Percentiles rank a stretch among this genome's conserved stretches.
phyloP scores from a whole-genome alignment of 2,113 vertebrate species.

The Apus apus region DNA sequence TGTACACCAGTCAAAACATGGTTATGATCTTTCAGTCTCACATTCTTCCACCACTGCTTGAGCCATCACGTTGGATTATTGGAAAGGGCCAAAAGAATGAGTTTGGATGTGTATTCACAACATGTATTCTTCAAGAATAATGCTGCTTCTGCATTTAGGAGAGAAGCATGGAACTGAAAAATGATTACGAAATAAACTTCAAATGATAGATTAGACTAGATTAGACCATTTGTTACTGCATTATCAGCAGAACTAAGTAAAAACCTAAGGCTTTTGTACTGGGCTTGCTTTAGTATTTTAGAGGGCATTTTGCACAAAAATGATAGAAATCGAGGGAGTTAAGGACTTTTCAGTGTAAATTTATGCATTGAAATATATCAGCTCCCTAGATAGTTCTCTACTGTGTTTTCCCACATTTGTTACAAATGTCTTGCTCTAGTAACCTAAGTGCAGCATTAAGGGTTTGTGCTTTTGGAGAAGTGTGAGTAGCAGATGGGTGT shows the following conservation, averaged over 20 bases:
- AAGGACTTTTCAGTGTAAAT: background rate
- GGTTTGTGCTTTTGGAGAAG: background rate
- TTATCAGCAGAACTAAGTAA: background rate
- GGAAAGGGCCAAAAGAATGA: background rate
- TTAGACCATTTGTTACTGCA: background rate
- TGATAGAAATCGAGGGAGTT: background rate
- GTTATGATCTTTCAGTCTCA: background rate
- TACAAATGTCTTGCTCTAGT: background rate
- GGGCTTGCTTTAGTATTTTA: background rate
- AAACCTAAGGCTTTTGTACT: background rate
- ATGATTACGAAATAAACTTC: background rate
- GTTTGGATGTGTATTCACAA: slow-evolving; percentile 19
- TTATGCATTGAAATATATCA: background rate
- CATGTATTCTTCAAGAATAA: slow-evolving; percentile 30
- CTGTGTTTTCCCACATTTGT: background rate
- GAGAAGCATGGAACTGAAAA: background rate
- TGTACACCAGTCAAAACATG: background rate
- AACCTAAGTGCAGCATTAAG: background rate
- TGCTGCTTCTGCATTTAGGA: background rate
- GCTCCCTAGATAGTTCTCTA: background rate
- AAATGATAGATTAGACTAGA: background rate
- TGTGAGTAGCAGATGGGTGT: background rate
- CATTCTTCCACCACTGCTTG: background rate
- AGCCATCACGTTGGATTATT: background rate
- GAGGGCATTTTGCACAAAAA: background rate